Evolutionary conservation across 2,797 vertebrate genomes (phyloP), one percentile per base, ranked within the genome.

Genomic region (Poecilia gillii): DNA sequence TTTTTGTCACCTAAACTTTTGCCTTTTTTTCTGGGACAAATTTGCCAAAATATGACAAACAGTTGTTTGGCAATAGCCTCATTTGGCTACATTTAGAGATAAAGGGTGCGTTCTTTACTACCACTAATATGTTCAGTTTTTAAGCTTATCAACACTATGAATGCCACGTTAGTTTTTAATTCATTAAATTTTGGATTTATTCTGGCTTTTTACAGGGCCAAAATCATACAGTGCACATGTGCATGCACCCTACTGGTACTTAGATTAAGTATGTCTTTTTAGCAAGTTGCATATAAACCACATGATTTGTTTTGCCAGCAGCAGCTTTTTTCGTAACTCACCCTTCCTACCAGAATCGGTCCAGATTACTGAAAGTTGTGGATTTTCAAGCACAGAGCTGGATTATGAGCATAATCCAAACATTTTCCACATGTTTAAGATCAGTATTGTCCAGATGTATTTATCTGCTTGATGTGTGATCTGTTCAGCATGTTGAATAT

Each of bases 71-170:
- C 51, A 25, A 25, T 9, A 9, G 20, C 51, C 41, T 71, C 14
- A 18, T 28, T 28, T 71, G n/a, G 43, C 68, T 43, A 28, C 57
- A 20, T 84, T 81, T 71, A 77, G 9, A 83, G 78, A 72, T 62
- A 78, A 31, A 1, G 14, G 77, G 73, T 90, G 87, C 64, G 3
- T 88, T 90, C 76, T 81, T 68, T 41, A 71, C 41, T 28, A 43
- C 20, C n/a, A 3, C 83, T 82, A 83, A 70, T 81, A 73, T 73
- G 59, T 39, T 7, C 39, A 41, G 1, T 36, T 36, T 45, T 28
- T 28, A 16, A 71, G 25, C n/a, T 14, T 71, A 25, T 71, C 9
- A 16, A 28, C n/a, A 46, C 43, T 46, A 71, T 71, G 25, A 25
- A 71, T 71, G 13, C 43, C 43, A 45, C 46, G 14, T 25, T 14